Percentiles rank a stretch among this genome's conserved stretches.
Evolutionary conservation across 2,113 vertebrate species (phyloP).

Genomic region (Mesembrinibis cayennensis): DNA sequence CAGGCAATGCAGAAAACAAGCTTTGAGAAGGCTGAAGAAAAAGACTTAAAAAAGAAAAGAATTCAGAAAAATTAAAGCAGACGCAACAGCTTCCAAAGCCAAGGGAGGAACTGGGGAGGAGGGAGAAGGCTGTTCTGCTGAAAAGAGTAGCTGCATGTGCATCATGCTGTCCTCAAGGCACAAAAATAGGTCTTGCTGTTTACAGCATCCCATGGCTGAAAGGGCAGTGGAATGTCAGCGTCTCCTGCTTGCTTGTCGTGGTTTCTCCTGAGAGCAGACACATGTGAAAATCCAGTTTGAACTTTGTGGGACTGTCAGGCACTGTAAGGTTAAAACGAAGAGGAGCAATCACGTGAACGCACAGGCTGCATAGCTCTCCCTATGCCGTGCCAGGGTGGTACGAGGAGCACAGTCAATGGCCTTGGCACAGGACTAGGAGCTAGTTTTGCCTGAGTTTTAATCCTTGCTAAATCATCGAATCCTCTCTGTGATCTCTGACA

Average conservation of each 20-base stretch:
- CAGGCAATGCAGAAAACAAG: background rate
- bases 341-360: fast-evolving
- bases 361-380: background rate
- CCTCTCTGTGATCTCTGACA: slow-evolving; percentile 33
- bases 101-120: background rate
- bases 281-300: background rate
- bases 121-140: background rate
- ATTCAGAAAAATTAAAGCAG: background rate
- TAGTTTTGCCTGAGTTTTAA: slow-evolving; percentile 12
- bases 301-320: background rate
- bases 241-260: fast-evolving
- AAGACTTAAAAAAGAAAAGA: background rate
- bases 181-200: background rate
- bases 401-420: background rate
- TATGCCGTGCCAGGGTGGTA: background rate
- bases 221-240: background rate
- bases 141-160: background rate
- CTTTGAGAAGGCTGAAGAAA: background rate
- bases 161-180: background rate
- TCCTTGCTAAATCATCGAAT: slow-evolving; percentile 17
- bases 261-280: background rate
- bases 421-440: background rate
- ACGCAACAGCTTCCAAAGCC: background rate
- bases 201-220: background rate
- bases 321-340: background rate